phyloP scores from a whole-genome alignment of 1,140 invertebrate species.

The Gryon sp. region DNA sequence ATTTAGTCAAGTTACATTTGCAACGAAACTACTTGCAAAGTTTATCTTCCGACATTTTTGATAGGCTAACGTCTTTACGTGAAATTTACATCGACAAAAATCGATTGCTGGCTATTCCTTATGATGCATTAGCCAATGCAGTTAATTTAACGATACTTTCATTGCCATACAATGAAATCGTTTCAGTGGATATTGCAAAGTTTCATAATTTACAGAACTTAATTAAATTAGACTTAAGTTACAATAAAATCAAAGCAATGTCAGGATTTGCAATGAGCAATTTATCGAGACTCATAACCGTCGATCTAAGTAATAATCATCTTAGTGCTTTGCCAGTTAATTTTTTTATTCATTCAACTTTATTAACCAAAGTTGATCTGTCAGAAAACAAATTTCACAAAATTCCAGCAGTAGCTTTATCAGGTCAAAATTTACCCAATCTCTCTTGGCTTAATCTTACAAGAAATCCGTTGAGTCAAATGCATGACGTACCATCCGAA shows the following conservation, averaged over 20 bases:
- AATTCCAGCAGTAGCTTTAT: conserved; percentile 88
- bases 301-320: conserved; percentile 88
- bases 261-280: conserved; percentile 87
- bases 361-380: conserved; percentile 87
- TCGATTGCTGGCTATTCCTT: conserved; percentile 86
- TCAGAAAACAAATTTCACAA: conserved; percentile 89
- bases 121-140: conserved; percentile 86
- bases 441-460: conserved; percentile 89
- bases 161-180: conserved; percentile 86
- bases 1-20: conserved; percentile 86
- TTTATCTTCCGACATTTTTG: conserved; percentile 85
- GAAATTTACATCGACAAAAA: conserved; percentile 88
- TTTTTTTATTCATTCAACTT: conserved; percentile 86
- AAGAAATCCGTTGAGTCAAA: conserved; percentile 87
- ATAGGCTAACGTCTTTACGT: conserved; percentile 84
- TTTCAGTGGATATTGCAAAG: conserved; percentile 86
- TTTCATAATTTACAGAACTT: conserved; percentile 87
- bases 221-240: conserved; percentile 85
- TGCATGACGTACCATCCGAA: conserved; percentile 84
- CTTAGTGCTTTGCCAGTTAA: conserved; percentile 88
- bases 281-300: conserved; percentile 84
- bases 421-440: conserved; percentile 85
- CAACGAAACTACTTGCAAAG: conserved; percentile 84
- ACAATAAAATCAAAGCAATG: conserved; percentile 87
- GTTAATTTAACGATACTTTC: conserved; percentile 87